Conservation (phyloP, 2,888 invertebrate genomes). For the Athrips mouffetella region DNA sequence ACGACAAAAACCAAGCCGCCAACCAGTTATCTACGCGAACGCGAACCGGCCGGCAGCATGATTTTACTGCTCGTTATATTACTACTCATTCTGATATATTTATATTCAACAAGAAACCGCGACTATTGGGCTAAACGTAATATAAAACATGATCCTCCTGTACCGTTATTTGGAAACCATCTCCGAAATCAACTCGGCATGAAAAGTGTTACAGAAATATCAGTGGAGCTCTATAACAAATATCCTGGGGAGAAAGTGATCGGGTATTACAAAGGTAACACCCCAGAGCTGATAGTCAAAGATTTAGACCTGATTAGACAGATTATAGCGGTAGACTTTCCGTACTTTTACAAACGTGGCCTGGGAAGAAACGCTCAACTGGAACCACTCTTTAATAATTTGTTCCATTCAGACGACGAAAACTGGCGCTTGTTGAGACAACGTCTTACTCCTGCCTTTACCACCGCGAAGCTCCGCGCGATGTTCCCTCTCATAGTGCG, state of each 20-base stretch:
- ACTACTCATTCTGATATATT: constrained; percentile 33
- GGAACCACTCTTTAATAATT: constrained; percentile 34
- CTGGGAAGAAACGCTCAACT: constrained; percentile 24
- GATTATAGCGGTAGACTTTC: constrained; percentile 34
- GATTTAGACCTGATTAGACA: constrained; percentile 34
- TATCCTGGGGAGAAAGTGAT: constrained; percentile 33
- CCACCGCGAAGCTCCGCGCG: constrained; percentile 35
- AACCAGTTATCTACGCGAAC: neutral
- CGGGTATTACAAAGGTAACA: constrained; percentile 30
- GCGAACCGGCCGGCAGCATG: neutral
- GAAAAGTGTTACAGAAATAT: constrained; percentile 28
- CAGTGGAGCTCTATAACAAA: constrained; percentile 26
- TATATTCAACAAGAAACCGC: constrained; percentile 44
- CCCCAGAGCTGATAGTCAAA: constrained; percentile 28
- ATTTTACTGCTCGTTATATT: constrained; percentile 24
- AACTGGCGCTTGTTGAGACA: constrained; percentile 40
- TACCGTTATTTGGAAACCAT: constrained; percentile 29
- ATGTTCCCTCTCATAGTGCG: constrained; percentile 41
- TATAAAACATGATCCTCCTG: constrained; percentile 28
- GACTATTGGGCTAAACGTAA: constrained; percentile 30
- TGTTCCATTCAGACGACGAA: constrained; percentile 40
- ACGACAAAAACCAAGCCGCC: no score
- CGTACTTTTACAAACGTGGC: constrained; percentile 33
- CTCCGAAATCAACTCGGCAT: constrained; percentile 22
- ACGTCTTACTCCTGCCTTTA: constrained; percentile 36